A percentile compares a stretch with the other conserved stretches of the same genome.
Evolutionary conservation across 2,113 vertebrate species (phyloP).

Genomic region (Ameiurus melas): DNA sequence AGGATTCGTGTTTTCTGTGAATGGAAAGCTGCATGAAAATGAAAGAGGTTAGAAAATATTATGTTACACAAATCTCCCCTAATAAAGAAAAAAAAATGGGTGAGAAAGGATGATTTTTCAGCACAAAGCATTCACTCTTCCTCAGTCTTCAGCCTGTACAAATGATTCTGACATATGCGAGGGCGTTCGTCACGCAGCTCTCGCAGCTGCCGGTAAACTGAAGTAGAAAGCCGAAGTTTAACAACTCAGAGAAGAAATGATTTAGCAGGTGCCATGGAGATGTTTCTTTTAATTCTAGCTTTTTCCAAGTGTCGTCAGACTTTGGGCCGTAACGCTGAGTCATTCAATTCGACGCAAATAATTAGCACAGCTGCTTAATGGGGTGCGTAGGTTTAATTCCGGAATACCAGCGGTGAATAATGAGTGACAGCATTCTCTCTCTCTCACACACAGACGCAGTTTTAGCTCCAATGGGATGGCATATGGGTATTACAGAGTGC

Average conservation of each 20-base stretch:
- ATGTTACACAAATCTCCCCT: not conserved
- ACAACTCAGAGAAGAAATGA: not conserved
- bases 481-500: not conserved
- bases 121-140: not conserved
- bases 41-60: not conserved
- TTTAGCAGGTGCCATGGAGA: slow-evolving; percentile 8
- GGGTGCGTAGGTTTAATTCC: not conserved
- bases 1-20: not conserved
- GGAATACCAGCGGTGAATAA: not conserved
- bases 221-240: not conserved
- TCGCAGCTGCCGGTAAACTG: not conserved
- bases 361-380: not conserved
- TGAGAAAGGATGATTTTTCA: not conserved
- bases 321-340: not conserved
- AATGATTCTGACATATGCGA: slow-evolving; percentile 7
- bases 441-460: not conserved
- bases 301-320: not conserved
- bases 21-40: not conserved
- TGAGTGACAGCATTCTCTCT: not conserved
- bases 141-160: slow-evolving; percentile 2
- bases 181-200: slow-evolving; percentile 10
- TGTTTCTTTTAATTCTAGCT: not conserved
- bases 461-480: not conserved
- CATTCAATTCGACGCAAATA: not conserved
- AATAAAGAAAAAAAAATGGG: no score